phyloP scores from a whole-genome alignment of 2,113 vertebrate genomes.

The Pterophyllum scalare region DNA sequence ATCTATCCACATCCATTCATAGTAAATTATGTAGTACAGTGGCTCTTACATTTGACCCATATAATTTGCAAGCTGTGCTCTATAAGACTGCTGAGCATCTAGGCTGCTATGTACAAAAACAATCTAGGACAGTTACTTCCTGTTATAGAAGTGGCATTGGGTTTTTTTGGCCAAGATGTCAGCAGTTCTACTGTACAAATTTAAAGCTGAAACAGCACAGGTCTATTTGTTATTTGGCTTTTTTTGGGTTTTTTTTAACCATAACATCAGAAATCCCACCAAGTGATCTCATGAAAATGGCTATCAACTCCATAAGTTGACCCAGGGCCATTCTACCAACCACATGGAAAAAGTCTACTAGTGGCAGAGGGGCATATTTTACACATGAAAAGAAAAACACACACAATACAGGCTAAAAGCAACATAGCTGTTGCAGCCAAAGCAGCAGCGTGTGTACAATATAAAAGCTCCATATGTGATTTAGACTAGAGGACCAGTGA shows the following conservation, averaged over 20 bases:
- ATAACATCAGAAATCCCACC: background rate
- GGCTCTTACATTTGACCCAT: background rate
- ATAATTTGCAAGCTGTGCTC: slow-evolving; percentile 1
- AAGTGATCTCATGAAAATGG: background rate
- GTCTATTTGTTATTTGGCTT: background rate
- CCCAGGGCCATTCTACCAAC: background rate
- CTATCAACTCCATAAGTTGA: background rate
- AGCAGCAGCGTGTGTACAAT: no score
- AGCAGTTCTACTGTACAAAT: background rate
- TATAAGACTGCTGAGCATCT: background rate
- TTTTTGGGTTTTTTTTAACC: background rate
- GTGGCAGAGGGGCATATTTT: background rate
- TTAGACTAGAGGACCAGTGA: no score
- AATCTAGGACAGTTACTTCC: slow-evolving; percentile 1
- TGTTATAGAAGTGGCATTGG: background rate
- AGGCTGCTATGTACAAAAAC: background rate
- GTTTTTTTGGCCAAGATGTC: background rate
- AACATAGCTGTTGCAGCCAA: background rate
- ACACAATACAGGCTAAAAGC: background rate
- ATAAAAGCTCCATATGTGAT: no score
- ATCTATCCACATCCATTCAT: background rate
- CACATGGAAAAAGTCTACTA: background rate
- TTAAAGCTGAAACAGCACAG: background rate
- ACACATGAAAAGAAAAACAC: no score
- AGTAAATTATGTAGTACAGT: background rate